phyloP scores from a whole-genome alignment of 2,888 invertebrate genomes.

The Incurvaria masculella region DNA sequence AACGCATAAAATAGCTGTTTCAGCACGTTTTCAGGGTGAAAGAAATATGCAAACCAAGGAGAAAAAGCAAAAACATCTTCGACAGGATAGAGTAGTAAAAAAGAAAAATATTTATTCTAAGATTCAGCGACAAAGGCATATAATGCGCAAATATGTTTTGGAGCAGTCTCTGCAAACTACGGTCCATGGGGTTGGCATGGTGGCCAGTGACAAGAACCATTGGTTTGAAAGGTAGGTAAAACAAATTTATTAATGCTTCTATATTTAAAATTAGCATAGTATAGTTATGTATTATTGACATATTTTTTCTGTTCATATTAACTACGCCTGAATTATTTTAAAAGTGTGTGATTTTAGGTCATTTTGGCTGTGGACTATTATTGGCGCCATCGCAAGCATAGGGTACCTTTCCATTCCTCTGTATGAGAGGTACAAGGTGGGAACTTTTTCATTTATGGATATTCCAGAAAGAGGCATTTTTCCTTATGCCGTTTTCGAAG shows the following conservation, averaged over 20 bases:
- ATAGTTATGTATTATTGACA: not conserved
- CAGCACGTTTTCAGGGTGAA: no score
- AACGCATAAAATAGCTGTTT: no score
- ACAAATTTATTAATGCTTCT: not conserved
- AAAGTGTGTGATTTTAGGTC: no score
- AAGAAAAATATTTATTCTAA: no score
- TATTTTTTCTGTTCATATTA: constrained; percentile 4
- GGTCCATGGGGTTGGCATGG: no score
- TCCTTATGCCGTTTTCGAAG: not conserved
- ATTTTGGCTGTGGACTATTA: constrained; percentile 34
- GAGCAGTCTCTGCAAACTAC: no score
- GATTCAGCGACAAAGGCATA: no score
- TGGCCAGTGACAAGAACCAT: no score
- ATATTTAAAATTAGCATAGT: not conserved
- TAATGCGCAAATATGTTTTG: no score
- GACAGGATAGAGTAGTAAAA: no score
- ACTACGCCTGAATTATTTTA: constrained; percentile 16
- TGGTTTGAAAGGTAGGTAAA: constrained; percentile 33
- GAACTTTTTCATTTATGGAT: not conserved
- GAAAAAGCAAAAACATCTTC: no score
- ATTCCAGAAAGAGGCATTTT: not conserved
- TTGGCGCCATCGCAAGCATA: constrained; percentile 24
- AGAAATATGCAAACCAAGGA: no score
- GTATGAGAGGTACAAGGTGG: constrained; percentile 18
- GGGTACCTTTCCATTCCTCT: constrained; percentile 29